Evolutionary conservation across 2,888 invertebrate species (phyloP).

Genomic region (Mimas tiliae): DNA sequence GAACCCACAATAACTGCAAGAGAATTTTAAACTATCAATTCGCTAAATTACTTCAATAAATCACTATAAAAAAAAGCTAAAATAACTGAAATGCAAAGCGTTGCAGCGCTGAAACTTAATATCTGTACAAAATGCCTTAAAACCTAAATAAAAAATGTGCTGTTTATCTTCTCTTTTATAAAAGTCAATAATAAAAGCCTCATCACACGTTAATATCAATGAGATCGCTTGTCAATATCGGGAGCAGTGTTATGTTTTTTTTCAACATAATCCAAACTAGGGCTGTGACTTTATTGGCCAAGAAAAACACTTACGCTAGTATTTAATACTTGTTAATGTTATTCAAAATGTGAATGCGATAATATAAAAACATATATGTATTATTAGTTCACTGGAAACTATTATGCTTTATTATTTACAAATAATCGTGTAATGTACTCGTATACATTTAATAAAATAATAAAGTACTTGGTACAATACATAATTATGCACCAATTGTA

Average conservation of each 20-base stretch:
- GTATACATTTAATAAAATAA: background rate
- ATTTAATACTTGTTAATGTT: background rate
- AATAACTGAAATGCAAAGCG: slow-evolving; percentile 21
- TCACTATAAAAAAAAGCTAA: slow-evolving; percentile 24
- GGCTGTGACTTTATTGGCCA: background rate
- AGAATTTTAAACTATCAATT: slow-evolving; percentile 19
- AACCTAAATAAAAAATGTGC: slow-evolving; percentile 62
- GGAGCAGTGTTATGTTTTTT: slow-evolving; percentile 17
- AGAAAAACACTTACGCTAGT: no score
- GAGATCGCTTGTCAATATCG: slow-evolving; percentile 60
- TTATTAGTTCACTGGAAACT: slow-evolving; percentile 9
- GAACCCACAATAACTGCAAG: slow-evolving; percentile 17
- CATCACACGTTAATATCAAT: slow-evolving; percentile 68
- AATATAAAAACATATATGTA: background rate
- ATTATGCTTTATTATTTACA: background rate
- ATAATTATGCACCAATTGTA: background rate
- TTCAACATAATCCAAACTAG: background rate
- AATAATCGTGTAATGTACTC: background rate
- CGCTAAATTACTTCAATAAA: slow-evolving; percentile 17
- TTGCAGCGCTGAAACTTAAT: slow-evolving; percentile 36
- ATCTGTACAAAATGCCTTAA: slow-evolving; percentile 62
- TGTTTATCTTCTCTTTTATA: slow-evolving; percentile 44
- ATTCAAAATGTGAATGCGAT: no score
- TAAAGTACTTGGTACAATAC: no score
- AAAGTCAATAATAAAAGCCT: slow-evolving; percentile 65